Evolutionary conservation across 2,888 invertebrate species (phyloP), one percentile per base, ranked within the genome.

Genomic region (Ochropleura leucogaster): DNA sequence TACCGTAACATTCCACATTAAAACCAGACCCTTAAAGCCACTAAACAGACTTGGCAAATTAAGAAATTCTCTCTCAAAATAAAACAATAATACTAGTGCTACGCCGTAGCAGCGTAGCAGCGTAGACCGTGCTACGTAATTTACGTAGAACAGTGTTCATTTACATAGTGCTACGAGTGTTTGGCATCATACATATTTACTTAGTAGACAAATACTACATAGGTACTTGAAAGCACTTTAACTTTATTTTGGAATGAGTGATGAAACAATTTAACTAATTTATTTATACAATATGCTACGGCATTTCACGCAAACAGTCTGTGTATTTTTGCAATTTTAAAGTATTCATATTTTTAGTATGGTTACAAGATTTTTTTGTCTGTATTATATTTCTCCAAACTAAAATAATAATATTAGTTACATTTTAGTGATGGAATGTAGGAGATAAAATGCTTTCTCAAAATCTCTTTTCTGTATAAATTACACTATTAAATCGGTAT

Each of bases 81-180:
- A 72, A 60, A 18, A 57, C 30, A n/a, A 80, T 49, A 60, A 63
- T 49, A 16, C n/a, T 16, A 46, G 42, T 74, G 86, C 87, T 85
- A 85, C 79, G 77, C 42, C 83, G 83, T 82, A 79, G 75, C 76
- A n/a, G 9, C 74, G 81, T 82, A 85, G 83, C 79, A 20, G 67
- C 81, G 86, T 87, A 86, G 84, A 59, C 30, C 30, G 30, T 14
- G 63, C 77, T 79, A 77, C 75, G 84, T 68, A 75, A 84, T 72
- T 82, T 77, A 74, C 75, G 79, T 82, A 73, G 76, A 83, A 67
- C 77, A 49, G 53, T 65, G n/a, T 72, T 84, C 60, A 82, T 82
- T 82, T 82, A 72, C 77, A 82, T 59, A 82, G 67, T 63, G 62
- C 69, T 81, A 30, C 67, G 69, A 76, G 67, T 47, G 60, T 44